These are phyloP conservation scores for Drosophila neotestacea DNA, from an alignment of 2,888 invertebrate genomes.

Conservation along the genomic window DNA sequence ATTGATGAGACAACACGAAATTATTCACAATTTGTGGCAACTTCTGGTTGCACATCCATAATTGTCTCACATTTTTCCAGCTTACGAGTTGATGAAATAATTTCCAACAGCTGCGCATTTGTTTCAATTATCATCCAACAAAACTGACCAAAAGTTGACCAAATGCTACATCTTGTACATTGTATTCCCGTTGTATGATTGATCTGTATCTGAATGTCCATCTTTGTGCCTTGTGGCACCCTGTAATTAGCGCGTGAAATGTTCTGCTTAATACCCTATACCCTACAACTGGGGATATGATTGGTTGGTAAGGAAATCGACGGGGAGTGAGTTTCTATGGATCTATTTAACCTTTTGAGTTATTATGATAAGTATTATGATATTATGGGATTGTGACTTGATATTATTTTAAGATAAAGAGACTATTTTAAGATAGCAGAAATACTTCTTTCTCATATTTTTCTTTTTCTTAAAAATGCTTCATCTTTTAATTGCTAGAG, in stretches of 20 bases:
- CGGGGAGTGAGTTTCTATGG: no score
- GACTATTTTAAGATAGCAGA: no score
- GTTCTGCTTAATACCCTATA: conserved; percentile 28
- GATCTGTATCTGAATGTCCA: conserved; percentile 69
- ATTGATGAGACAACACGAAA: conserved; percentile 76
- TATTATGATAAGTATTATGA: no score
- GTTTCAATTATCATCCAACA: conserved; percentile 63
- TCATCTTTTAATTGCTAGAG: no score
- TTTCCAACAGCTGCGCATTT: conserved; percentile 69
- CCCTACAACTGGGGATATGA: not conserved
- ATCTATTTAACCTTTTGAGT: no score
- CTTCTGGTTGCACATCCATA: conserved; percentile 25
- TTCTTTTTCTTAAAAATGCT: no score
- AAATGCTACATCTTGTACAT: conserved; percentile 16
- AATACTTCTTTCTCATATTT: no score
- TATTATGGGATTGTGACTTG: no score
- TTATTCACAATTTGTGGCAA: conserved; percentile 72
- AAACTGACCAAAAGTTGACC: conserved; percentile 41
- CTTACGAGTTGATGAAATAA: conserved; percentile 65
- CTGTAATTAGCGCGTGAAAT: conserved; percentile 80
- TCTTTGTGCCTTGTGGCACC: conserved; percentile 69
- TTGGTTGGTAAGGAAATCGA: not conserved
- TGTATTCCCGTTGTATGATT: conserved; percentile 72
- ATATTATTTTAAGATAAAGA: no score
- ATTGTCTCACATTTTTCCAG: conserved; percentile 36